Percentiles rank a stretch among this genome's conserved stretches.
phyloP scores from a whole-genome alignment of 2,113 vertebrate species.

The Tupaia chinensis region DNA sequence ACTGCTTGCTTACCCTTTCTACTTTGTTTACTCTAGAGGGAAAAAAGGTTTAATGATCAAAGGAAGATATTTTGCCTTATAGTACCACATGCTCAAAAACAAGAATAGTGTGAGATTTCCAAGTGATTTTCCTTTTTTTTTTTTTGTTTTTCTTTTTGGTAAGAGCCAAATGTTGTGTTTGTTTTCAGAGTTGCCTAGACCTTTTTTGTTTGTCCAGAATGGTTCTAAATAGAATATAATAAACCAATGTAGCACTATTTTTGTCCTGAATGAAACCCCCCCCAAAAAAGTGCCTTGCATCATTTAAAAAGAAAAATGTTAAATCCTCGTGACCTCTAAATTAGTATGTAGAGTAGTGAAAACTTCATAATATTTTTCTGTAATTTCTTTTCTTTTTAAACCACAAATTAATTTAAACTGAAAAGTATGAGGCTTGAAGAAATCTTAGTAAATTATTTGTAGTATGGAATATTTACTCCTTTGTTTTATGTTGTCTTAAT shows the following conservation, averaged over 20 bases:
- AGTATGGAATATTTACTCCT: slow-evolving; percentile 56
- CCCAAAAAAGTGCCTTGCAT: slow-evolving; percentile 82
- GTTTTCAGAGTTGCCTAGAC: slow-evolving; percentile 55
- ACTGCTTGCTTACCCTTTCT: slow-evolving; percentile 55
- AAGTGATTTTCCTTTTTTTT: slow-evolving; percentile 17
- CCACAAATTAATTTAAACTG: slow-evolving; percentile 60
- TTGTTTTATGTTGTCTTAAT: slow-evolving; percentile 62
- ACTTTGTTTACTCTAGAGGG: slow-evolving; percentile 49
- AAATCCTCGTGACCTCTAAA: slow-evolving; percentile 76
- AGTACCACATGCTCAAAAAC: slow-evolving; percentile 43
- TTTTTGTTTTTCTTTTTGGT: neutral
- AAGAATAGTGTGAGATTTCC: slow-evolving; percentile 56
- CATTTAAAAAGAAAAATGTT: slow-evolving; percentile 21
- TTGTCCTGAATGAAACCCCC: slow-evolving; percentile 66
- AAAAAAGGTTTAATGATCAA: slow-evolving; percentile 60
- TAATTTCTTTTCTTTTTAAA: slow-evolving; percentile 57
- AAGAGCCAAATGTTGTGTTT: slow-evolving; percentile 56
- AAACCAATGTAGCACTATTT: slow-evolving; percentile 70
- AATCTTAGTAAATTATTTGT: slow-evolving; percentile 67
- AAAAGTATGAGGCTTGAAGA: slow-evolving; percentile 65
- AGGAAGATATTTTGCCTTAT: slow-evolving; percentile 53
- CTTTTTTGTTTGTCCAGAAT: slow-evolving; percentile 62
- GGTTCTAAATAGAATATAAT: slow-evolving; percentile 61
- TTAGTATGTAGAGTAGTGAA: slow-evolving; percentile 66
- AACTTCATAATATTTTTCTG: slow-evolving; percentile 52